A percentile compares a stretch with the other conserved stretches of the same genome.
These are phyloP conservation scores for Esperia sulphurella DNA, from an alignment of 2,888 invertebrate species.

Conservation along the genomic window DNA sequence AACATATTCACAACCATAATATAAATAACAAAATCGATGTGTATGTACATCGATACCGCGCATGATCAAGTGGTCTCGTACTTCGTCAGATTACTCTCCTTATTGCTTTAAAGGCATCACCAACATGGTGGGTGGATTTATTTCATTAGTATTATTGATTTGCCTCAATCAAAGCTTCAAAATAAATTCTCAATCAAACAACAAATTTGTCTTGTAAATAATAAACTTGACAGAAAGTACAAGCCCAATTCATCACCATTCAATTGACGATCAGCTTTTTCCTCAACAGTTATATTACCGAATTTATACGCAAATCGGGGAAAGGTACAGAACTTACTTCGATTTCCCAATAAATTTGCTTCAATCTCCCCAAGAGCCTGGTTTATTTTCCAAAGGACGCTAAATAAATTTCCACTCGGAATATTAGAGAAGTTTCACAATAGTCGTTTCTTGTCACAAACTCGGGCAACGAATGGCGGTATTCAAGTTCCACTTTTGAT, in stretches of 20 bases:
- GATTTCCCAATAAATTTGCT: constrained; percentile 55
- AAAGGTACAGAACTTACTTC: constrained; percentile 27
- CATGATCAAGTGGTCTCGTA: too few species aligned
- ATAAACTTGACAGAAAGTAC: background rate
- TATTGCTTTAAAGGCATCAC: too few species aligned
- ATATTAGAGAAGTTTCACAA: constrained; percentile 72
- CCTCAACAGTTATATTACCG: constrained; percentile 31
- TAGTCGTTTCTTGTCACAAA: constrained; percentile 53
- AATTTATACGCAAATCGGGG: constrained; percentile 10
- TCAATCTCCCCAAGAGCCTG: constrained; percentile 52
- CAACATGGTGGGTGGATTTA: too few species aligned
- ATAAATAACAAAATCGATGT: too few species aligned
- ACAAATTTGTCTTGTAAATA: background rate
- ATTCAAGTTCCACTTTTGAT: constrained; percentile 68
- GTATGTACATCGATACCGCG: too few species aligned
- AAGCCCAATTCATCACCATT: constrained; percentile 43
- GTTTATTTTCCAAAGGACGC: constrained; percentile 55
- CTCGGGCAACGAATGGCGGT: constrained; percentile 55
- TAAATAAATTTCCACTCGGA: constrained; percentile 64
- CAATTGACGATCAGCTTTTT: constrained; percentile 31
- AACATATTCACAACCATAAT: too few species aligned
- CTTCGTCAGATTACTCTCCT: too few species aligned
- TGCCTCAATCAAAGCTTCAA: too few species aligned
- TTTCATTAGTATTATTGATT: too few species aligned
- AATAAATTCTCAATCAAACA: background rate